These are phyloP conservation scores for Lophura nycthemera DNA, from an alignment of 2,113 vertebrate species.

Conservation along the genomic window DNA sequence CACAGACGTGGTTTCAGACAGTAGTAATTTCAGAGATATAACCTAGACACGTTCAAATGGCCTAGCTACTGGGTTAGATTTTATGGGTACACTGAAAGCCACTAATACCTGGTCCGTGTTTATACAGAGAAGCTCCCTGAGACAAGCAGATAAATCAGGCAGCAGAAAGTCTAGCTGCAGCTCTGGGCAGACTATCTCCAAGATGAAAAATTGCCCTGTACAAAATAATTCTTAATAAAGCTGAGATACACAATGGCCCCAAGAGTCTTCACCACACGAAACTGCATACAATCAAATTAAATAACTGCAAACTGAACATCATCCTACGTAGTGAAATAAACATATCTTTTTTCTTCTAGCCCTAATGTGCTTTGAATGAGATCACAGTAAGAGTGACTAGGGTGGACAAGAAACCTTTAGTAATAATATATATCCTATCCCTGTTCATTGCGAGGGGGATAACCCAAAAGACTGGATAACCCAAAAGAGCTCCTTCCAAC, in stretches of 20 bases:
- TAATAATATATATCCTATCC: not conserved
- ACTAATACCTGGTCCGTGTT: not conserved
- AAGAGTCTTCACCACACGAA: not conserved
- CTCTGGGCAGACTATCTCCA: not conserved
- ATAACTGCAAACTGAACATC: not conserved
- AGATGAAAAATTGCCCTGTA: not conserved
- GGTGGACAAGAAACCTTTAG: not conserved
- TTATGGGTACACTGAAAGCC: not conserved
- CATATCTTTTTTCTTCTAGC: not conserved
- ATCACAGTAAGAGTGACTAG: not conserved
- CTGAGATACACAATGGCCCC: not conserved
- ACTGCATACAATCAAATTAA: not conserved
- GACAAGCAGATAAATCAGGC: not conserved
- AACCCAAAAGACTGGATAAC: no score
- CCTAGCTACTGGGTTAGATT: not conserved
- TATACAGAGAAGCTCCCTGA: not conserved
- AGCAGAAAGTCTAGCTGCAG: not conserved
- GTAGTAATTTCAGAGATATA: not conserved
- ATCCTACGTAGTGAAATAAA: not conserved
- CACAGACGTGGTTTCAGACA: not conserved
- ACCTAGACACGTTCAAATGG: not conserved
- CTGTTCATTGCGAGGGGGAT: no score
- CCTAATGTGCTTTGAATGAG: not conserved
- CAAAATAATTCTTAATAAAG: not conserved
- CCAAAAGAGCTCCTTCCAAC: no score